Evolutionary conservation across 37 sponge, comb jelly and placozoan species (phyloP), one percentile per base, ranked within the genome.

Genomic region (Cladorhizidae sp.): DNA sequence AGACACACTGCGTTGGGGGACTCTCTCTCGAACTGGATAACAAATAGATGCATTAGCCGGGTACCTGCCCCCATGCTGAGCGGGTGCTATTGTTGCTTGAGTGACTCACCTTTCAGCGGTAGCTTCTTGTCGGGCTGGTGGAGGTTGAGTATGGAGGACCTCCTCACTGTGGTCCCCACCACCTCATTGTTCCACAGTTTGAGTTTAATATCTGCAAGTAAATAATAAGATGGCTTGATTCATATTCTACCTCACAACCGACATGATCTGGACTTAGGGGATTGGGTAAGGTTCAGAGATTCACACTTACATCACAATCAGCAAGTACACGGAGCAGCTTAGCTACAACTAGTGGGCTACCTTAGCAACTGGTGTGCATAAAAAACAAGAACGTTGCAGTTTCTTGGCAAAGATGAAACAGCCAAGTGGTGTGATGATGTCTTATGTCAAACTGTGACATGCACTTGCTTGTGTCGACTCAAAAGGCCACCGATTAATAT

Each of bases 101-200:
- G 39, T 23, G 14, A 36, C 21, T 17, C 5, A 82, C 80, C 67
- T 72, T 74, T 72, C 25, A 42, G 20, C 25, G 75, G 74, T 6
- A 79, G 69, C 26, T 40, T 25, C 45, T 68, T 80, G 35, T 79
- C 73, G 15, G 74, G 74, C 41, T 80, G 80, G 57, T 86, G 87
- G 22, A 86, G 33, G 41, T 86, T 86, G 20, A 86, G 58, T 25
- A 86, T 64, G 17, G 73, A 73, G 35, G 87, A 79, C 38, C 17
- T 40, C 74, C 72, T 67, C 41, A 80, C 49, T 8, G 87, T 86
- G n/a, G 79, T 80, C 7, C 87, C 87, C 43, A 86, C 87, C 0
- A 64, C n/a, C 40, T 86, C 87, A 11, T 42, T 55, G 40, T 54
- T 43, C 87, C 87, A 86, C 6, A 18, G 15, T 35, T 86, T 86